Evolutionary conservation across 2,888 invertebrate species (phyloP).

Genomic region (Caenorhabditis sp.): DNA sequence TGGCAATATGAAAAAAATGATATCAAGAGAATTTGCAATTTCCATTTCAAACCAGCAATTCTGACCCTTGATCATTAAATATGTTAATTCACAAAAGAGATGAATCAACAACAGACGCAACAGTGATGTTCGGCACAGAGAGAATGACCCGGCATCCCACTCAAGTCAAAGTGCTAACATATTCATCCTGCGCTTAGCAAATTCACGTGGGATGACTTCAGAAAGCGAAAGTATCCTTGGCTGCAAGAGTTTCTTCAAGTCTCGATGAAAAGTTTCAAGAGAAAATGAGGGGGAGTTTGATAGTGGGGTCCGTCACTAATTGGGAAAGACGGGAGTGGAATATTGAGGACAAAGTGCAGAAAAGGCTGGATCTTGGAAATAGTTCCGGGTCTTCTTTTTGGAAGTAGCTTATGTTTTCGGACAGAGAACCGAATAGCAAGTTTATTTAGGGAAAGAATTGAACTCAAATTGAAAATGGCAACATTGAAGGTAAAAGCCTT

Average conservation of each 20-base stretch:
- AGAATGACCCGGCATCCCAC: slow-evolving; percentile 38
- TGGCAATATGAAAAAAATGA: not conserved
- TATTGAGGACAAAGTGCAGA: slow-evolving; percentile 27
- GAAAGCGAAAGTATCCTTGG: slow-evolving; percentile 19
- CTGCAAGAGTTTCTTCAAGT: slow-evolving; percentile 14
- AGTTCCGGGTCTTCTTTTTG: slow-evolving; percentile 42
- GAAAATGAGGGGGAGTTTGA: slow-evolving; percentile 7
- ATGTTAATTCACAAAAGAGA: not conserved
- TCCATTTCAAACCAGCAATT: too few species aligned
- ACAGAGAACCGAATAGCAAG: slow-evolving; percentile 7
- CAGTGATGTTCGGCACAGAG: not conserved
- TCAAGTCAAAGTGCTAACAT: slow-evolving; percentile 36
- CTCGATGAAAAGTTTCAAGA: not conserved
- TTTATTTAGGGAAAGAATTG: slow-evolving; percentile 38
- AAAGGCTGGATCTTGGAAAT: slow-evolving; percentile 1
- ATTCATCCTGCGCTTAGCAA: slow-evolving; percentile 56
- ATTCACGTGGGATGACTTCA: slow-evolving; percentile 56
- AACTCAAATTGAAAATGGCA: slow-evolving; percentile 14
- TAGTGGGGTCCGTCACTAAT: slow-evolving; percentile 30
- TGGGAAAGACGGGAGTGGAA: slow-evolving; percentile 22
- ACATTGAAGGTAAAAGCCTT: not conserved
- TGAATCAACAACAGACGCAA: slow-evolving; percentile 1
- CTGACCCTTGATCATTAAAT: slow-evolving; percentile 1
- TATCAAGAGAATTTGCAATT: not conserved
- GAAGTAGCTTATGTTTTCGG: not conserved